phyloP scores from a whole-genome alignment of 2,888 invertebrate genomes.

The Augochlorella aurata region DNA sequence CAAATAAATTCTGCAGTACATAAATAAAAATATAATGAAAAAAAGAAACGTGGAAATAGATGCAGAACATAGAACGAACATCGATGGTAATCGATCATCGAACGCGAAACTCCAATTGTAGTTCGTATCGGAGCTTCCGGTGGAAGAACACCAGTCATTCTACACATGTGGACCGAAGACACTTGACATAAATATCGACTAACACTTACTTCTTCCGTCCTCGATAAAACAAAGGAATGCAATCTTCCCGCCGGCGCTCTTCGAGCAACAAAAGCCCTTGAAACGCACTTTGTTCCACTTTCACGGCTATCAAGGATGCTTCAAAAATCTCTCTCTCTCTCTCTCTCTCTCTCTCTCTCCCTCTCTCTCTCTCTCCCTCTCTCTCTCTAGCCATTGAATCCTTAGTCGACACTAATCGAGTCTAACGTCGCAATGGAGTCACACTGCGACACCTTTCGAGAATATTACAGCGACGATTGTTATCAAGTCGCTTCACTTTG shows the following conservation, averaged over 20 bases:
- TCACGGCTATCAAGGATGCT: slow-evolving; percentile 34
- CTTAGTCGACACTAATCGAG: not conserved
- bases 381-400: not conserved
- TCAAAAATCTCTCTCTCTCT: not conserved
- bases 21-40: too few relatives aligned
- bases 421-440: not conserved
- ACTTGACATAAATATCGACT: slow-evolving; percentile 47
- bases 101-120: slow-evolving; percentile 12
- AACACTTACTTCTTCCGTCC: slow-evolving; percentile 31
- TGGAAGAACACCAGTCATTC: slow-evolving; percentile 23
- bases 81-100: not conserved
- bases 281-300: slow-evolving; percentile 46
- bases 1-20: too few relatives aligned
- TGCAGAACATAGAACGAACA: slow-evolving; percentile 10
- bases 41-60: not conserved
- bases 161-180: slow-evolving; percentile 18
- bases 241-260: not conserved
- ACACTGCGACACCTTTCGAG: not conserved
- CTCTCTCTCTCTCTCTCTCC: not conserved
- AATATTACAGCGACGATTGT: not conserved
- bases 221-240: slow-evolving; percentile 19
- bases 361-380: not conserved
- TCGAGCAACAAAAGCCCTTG: slow-evolving; percentile 35
- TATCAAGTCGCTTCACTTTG: not conserved
- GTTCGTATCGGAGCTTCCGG: not conserved